phyloP scores from a whole-genome alignment of 1,140 invertebrate genomes.

The Chymomyza costata region DNA sequence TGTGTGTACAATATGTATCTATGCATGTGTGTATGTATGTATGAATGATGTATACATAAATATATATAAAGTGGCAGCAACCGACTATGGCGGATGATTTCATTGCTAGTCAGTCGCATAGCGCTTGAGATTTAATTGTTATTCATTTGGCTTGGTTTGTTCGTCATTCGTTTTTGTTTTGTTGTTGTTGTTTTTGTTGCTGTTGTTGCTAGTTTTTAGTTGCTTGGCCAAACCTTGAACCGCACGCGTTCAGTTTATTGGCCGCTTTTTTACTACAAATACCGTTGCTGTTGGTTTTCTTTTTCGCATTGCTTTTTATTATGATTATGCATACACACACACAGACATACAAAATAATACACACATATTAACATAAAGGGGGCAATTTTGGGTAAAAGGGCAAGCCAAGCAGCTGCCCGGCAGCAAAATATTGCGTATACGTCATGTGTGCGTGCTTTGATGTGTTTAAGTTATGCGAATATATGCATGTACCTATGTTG shows the following conservation, averaged over 20 bases:
- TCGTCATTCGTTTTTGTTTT: conserved; percentile 23
- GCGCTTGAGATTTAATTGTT: conserved; percentile 61
- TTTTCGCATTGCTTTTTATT: conserved; percentile 14
- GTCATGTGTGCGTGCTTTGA: conserved; percentile 5
- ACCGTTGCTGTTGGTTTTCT: conserved; percentile 50
- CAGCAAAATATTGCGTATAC: conserved; percentile 1
- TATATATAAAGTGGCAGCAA: no score
- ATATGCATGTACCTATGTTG: conserved; percentile 9
- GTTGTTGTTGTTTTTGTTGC: conserved; percentile 64
- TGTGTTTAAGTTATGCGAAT: no score
- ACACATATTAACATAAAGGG: no score
- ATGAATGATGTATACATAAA: no score
- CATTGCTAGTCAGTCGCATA: conserved; percentile 56
- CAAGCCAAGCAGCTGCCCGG: no score
- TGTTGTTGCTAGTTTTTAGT: conserved; percentile 6
- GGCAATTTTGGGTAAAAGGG: no score
- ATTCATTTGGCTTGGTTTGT: conserved; percentile 46
- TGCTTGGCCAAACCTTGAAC: conserved; percentile 71
- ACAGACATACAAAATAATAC: no score
- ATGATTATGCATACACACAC: conserved; percentile 16
- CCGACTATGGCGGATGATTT: conserved; percentile 61
- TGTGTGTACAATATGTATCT: no score
- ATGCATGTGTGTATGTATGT: no score
- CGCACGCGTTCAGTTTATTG: conserved; percentile 72
- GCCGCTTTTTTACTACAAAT: conserved; percentile 74